These are phyloP conservation scores for Fistularia tabacaria DNA, from an alignment of 2,797 vertebrate species.

Conservation along the genomic window DNA sequence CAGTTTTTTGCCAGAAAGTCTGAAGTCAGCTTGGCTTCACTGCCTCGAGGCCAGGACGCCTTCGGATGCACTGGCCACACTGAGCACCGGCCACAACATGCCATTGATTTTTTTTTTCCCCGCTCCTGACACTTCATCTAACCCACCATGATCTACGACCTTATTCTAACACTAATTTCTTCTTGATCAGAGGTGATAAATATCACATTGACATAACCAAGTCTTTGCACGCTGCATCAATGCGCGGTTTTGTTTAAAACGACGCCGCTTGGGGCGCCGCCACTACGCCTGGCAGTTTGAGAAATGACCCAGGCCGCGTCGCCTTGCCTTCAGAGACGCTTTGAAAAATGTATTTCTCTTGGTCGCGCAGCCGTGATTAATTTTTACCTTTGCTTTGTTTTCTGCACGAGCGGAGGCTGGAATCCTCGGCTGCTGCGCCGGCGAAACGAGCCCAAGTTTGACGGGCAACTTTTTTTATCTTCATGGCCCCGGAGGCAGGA, in stretches of 20 bases:
- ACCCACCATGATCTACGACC: conserved; percentile 79
- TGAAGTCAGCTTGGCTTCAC: conserved; percentile 43
- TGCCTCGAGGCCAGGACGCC: conserved; percentile 61
- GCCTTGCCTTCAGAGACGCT: conserved; percentile 50
- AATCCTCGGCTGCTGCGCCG: no score
- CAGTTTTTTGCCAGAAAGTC: conserved; percentile 19
- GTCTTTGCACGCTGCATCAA: conserved; percentile 67
- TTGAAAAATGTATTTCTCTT: conserved; percentile 49
- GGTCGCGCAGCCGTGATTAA: conserved; percentile 15
- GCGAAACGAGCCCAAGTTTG: no score
- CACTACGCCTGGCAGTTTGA: conserved; percentile 59
- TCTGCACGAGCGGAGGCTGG: background rate
- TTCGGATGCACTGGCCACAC: conserved; percentile 50
- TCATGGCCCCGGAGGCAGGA: no score
- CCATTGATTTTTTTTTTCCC: conserved; percentile 71
- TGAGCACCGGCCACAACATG: conserved; percentile 45
- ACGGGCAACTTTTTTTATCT: no score
- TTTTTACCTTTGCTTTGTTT: conserved; percentile 1
- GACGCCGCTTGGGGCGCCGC: conserved; percentile 51
- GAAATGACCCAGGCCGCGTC: conserved; percentile 42
- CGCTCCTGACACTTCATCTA: conserved; percentile 78
- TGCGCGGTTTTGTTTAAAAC: conserved; percentile 70
- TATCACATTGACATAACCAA: conserved; percentile 77
- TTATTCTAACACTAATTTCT: conserved; percentile 82
- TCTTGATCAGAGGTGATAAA: conserved; percentile 83